Evolutionary conservation across 2,888 invertebrate species (phyloP), one percentile per base, ranked within the genome.

Genomic region (Odontomyia ornata): DNA sequence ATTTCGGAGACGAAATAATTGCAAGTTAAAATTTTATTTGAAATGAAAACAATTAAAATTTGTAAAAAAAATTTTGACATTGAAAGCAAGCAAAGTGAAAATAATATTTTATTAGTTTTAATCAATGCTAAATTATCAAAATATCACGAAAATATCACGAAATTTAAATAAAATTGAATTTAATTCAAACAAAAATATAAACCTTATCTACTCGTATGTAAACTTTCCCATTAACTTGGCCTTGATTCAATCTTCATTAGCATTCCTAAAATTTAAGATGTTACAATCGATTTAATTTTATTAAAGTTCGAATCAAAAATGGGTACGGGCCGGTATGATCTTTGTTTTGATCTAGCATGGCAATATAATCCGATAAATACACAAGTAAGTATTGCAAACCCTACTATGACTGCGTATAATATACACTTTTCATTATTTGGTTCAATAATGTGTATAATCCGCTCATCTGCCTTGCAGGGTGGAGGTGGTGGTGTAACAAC

Each of bases 301-400:
- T 76, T 76, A 7, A 69, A 71, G 79, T 84, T 86, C 65, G 85
- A 84, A 80, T 86, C 87, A 77, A 84, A 82, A 77, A 82, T 84
- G 18, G 85, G 84, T 67, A 86, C 86, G 1, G 86, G 85, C 30
- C 83, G 81, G 79, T 86, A 86, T 80, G 87, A 86, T 80, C 86
- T 84, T 80, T 86, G 84, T 77, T 83, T 84, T 78, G 85, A 83
- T 43, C 71, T 47, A 23, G 84, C 84, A 21, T 80, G 81, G 69
- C 83, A 82, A 69, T 76, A 79, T 73, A 83, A 82, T 56, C 79
- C 78, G 15, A 76, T 77, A 67, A 84, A 77, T 1, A 77, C n/a
- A 0, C 80, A 77, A 15, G 81, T 79, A 3, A 82, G 18, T 0
- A 82, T 76, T 0, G 80, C 80, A 27, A 82, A 78, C 18, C 81